Evolutionary conservation across 2,888 invertebrate species (phyloP).

Genomic region (Monoplex corrugatus): DNA sequence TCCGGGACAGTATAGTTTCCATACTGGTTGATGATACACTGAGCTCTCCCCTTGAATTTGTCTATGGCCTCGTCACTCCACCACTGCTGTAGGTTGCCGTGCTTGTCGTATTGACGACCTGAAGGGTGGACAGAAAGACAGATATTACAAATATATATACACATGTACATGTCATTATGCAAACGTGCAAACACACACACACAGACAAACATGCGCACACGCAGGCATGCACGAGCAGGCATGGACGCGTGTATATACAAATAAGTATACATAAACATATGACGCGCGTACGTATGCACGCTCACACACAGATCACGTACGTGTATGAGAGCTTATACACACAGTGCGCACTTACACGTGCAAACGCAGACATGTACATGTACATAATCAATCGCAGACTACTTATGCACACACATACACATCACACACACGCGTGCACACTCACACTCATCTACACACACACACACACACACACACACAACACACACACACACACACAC

Average conservation of each 20-base stretch:
- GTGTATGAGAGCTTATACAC: no score
- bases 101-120: constrained; percentile 95
- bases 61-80: constrained; percentile 96
- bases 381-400: neutral
- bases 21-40: constrained; percentile 96
- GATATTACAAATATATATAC: no score
- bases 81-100: constrained; percentile 97
- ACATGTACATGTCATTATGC: neutral
- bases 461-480: neutral
- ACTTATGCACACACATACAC: constrained; percentile 8
- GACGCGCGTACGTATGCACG: no score
- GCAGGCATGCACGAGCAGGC: neutral
- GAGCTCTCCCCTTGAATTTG: constrained; percentile 91
- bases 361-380: neutral
- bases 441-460: neutral
- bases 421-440: neutral
- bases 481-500: neutral
- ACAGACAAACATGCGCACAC: neutral
- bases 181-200: neutral
- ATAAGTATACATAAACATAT: no score
- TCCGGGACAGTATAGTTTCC: constrained; percentile 88
- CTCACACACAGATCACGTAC: neutral
- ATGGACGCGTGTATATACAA: neutral
- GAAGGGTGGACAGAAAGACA: neutral
- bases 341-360: neutral